phyloP scores from a whole-genome alignment of 2,113 vertebrate genomes.

The Archilochus colubris region DNA sequence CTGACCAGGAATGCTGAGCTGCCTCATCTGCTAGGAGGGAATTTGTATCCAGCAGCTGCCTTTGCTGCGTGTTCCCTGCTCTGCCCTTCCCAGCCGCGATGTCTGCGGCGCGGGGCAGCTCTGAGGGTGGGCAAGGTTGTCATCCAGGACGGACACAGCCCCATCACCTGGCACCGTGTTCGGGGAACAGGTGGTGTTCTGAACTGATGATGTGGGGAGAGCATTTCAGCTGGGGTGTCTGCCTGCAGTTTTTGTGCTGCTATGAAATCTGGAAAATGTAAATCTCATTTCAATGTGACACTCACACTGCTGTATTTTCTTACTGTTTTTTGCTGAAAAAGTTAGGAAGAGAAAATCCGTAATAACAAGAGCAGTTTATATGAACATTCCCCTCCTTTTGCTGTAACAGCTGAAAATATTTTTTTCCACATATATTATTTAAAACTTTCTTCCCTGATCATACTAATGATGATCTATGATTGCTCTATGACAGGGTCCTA shows the following conservation, averaged over 20 bases:
- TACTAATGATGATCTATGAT: not conserved
- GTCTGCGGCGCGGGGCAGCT: not conserved
- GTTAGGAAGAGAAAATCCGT: not conserved
- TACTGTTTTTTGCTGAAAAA: not conserved
- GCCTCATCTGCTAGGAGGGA: not conserved
- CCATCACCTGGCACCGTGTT: not conserved
- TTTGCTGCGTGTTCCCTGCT: not conserved
- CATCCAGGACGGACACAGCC: not conserved
- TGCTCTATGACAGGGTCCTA: constrained; percentile 82
- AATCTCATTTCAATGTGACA: not conserved
- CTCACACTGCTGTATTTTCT: not conserved
- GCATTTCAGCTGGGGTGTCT: not conserved
- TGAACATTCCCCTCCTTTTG: not conserved
- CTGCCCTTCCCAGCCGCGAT: not conserved
- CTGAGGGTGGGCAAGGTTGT: not conserved
- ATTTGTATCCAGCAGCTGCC: not conserved
- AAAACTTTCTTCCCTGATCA: not conserved
- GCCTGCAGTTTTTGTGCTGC: not conserved
- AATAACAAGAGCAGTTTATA: not conserved
- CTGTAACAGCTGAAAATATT: not conserved
- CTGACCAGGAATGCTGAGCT: not conserved
- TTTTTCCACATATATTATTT: not conserved
- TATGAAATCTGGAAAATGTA: not conserved
- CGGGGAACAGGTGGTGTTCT: not conserved
- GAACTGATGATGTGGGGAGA: not conserved